phyloP scores from a whole-genome alignment of 2,888 invertebrate species.

The Dicyrtomina minuta region DNA sequence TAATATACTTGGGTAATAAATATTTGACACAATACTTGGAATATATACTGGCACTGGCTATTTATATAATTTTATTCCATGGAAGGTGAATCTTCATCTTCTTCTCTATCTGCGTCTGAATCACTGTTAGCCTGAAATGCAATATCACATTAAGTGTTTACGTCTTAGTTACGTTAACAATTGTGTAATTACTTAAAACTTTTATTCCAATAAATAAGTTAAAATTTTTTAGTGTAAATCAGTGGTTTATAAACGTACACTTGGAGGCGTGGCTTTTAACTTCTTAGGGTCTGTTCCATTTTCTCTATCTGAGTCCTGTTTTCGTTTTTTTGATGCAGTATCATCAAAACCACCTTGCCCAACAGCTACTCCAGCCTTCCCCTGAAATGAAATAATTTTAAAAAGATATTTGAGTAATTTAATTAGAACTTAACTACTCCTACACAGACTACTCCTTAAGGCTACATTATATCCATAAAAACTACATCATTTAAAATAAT shows the following conservation, averaged over 20 bases:
- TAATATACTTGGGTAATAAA: neutral
- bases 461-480: too few species aligned
- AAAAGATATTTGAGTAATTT: neutral
- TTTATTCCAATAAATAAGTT: too few species aligned
- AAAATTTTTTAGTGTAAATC: neutral
- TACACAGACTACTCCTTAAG: too few species aligned
- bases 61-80: conserved; percentile 1
- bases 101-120: conserved; percentile 7
- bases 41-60: too few species aligned
- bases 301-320: conserved; percentile 9
- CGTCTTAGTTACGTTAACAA: too few species aligned
- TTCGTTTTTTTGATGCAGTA: conserved; percentile 6
- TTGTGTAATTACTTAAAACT: neutral
- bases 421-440: neutral
- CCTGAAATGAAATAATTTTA: neutral
- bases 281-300: conserved; percentile 8
- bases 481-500: neutral
- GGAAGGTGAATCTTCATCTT: conserved; percentile 4
- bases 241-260: neutral
- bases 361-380: neutral
- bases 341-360: conserved; percentile 8
- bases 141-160: neutral
- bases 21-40: too few species aligned
- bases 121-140: conserved; percentile 12
- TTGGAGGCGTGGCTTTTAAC: conserved; percentile 6